phyloP scores from a whole-genome alignment of 2,888 invertebrate genomes.

The Aphodius sticticus region DNA sequence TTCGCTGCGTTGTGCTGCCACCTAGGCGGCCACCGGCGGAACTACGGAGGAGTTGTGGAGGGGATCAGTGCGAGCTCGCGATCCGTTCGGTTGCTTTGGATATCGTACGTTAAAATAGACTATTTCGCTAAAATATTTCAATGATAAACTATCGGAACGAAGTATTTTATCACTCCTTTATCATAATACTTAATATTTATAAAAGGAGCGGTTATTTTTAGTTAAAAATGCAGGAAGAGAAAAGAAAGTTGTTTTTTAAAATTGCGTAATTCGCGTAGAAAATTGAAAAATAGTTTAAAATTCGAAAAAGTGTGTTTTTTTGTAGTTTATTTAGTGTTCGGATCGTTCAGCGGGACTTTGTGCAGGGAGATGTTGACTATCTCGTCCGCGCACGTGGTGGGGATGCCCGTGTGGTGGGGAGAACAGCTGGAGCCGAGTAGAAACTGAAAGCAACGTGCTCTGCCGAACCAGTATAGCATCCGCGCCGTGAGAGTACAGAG shows the following conservation, averaged over 20 bases:
- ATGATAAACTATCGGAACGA: not conserved
- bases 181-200: not conserved
- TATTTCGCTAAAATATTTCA: not conserved
- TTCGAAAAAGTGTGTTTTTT: slow-evolving; percentile 11
- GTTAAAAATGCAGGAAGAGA: not conserved
- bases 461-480: slow-evolving; percentile 16
- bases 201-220: not conserved
- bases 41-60: slow-evolving; percentile 30
- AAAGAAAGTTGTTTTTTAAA: slow-evolving; percentile 18
- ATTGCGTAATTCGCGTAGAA: slow-evolving; percentile 17
- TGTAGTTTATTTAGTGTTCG: slow-evolving; percentile 32
- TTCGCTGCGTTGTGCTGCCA: slow-evolving; percentile 38
- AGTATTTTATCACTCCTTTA: not conserved
- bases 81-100: not conserved
- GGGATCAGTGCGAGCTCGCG: slow-evolving; percentile 17
- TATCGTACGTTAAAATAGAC: slow-evolving; percentile 7
- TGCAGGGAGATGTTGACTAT: not conserved
- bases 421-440: slow-evolving; percentile 30
- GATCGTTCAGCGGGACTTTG: not conserved
- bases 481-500: slow-evolving; percentile 19
- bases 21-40: slow-evolving; percentile 27
- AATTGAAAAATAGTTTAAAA: slow-evolving; percentile 10
- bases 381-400: slow-evolving; percentile 33
- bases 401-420: slow-evolving; percentile 24
- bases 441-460: slow-evolving; percentile 31